phyloP scores from a whole-genome alignment of 92 coral and sea anemone species.

The Anthopleura xanthogrammica region DNA sequence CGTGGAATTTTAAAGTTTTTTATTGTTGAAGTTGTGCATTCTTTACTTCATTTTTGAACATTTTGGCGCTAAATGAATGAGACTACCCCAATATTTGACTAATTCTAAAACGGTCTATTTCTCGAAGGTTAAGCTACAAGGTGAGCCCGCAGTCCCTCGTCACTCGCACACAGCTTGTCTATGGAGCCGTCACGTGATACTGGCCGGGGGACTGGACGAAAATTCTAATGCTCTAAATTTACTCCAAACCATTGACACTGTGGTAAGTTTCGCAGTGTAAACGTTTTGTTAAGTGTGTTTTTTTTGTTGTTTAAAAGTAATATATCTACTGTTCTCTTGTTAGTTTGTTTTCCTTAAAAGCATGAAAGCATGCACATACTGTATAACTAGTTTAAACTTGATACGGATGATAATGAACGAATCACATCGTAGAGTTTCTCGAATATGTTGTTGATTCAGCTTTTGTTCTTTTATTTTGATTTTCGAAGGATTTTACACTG shows the following conservation, averaged over 20 bases:
- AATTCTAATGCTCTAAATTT: slow-evolving; percentile 42
- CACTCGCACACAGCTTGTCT: slow-evolving; percentile 76
- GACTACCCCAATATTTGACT: too few species aligned
- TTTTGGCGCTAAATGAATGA: too few species aligned
- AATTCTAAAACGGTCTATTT: too few species aligned
- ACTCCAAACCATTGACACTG: slow-evolving; percentile 54
- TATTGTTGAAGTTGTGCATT: background rate
- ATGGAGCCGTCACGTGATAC: slow-evolving; percentile 55
- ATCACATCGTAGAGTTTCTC: background rate
- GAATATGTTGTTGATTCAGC: background rate
- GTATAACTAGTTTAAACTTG: too few species aligned
- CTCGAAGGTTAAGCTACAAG: slow-evolving; percentile 45
- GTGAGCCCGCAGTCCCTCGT: slow-evolving; percentile 54
- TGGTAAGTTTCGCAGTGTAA: slow-evolving; percentile 25
- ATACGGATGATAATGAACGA: too few species aligned
- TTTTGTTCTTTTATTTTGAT: background rate
- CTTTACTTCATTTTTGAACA: background rate
- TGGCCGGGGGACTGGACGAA: slow-evolving; percentile 70
- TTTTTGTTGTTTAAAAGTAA: too few species aligned
- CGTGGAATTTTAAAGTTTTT: too few species aligned
- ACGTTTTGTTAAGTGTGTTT: background rate
- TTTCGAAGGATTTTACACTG: slow-evolving; percentile 1
- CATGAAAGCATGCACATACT: too few species aligned
- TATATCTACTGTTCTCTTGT: too few species aligned
- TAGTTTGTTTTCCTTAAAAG: too few species aligned